Percentiles rank a stretch among this genome's conserved stretches.
Evolutionary conservation across 1,140 invertebrate genomes (phyloP).

Genomic region (Leptopilina boulardi): DNA sequence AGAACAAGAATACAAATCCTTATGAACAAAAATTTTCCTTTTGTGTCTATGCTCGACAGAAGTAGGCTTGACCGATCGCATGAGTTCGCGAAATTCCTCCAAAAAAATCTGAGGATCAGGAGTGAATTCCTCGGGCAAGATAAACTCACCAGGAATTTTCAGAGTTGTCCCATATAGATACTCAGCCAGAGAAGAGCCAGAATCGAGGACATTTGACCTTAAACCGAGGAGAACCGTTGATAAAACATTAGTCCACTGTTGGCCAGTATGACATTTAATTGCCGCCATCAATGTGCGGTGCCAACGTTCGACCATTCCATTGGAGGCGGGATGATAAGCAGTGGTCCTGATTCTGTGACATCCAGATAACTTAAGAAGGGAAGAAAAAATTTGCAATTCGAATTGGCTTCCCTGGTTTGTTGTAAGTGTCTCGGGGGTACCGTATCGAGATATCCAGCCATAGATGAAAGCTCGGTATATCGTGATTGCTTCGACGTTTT

Average conservation of each 20-base stretch:
- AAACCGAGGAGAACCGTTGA: too few relatives aligned
- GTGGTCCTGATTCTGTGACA: neutral
- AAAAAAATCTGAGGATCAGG: too few relatives aligned
- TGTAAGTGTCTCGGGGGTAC: neutral
- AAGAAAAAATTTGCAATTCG: neutral
- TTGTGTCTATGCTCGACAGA: too few relatives aligned
- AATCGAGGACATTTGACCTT: too few relatives aligned
- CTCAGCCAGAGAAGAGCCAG: neutral
- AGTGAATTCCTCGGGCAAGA: too few relatives aligned
- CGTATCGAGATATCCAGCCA: slow-evolving; percentile 19
- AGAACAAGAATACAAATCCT: neutral
- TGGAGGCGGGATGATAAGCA: too few relatives aligned
- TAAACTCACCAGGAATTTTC: neutral
- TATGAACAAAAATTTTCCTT: neutral
- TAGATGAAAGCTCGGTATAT: neutral
- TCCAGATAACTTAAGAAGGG: neutral
- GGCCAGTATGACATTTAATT: too few relatives aligned
- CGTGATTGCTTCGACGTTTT: neutral
- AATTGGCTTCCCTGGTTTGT: neutral
- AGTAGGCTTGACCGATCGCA: too few relatives aligned
- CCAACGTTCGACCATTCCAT: too few relatives aligned
- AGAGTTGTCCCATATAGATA: neutral
- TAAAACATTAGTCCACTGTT: neutral
- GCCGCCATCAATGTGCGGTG: too few relatives aligned
- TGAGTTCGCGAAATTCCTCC: too few relatives aligned